Conservation (phyloP, 2,888 invertebrate species). For the Hipparchia sbordonii region DNA sequence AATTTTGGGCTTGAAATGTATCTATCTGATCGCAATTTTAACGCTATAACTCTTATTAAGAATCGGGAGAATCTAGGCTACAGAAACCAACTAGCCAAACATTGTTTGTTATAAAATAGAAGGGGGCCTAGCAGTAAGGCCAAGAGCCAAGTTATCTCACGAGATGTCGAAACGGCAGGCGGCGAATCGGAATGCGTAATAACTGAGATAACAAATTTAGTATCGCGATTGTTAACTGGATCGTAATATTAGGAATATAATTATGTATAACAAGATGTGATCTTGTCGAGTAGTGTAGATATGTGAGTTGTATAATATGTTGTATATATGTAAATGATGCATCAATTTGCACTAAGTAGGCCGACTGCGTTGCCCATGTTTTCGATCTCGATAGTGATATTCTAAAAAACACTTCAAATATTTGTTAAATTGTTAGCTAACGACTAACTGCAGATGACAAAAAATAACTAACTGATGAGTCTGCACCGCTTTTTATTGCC, state of each 20-base stretch:
- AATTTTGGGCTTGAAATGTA: conserved; percentile 3
- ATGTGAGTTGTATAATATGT: background rate
- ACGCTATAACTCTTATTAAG: background rate
- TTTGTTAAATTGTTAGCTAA: too few relatives aligned
- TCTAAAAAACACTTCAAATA: background rate
- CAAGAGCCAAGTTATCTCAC: conserved; percentile 61
- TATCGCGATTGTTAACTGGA: conserved; percentile 31
- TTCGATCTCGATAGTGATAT: background rate
- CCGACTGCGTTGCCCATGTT: background rate
- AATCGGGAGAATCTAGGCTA: conserved; percentile 35
- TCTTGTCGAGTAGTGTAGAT: background rate
- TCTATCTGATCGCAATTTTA: background rate
- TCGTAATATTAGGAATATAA: conserved; percentile 23
- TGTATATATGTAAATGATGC: background rate
- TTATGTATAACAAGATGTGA: conserved; percentile 1
- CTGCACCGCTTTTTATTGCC: too few relatives aligned
- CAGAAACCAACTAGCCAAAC: conserved; percentile 25
- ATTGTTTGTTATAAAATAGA: conserved; percentile 40
- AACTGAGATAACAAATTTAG: conserved; percentile 32
- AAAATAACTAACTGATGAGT: too few relatives aligned
- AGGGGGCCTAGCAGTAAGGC: conserved; percentile 40
- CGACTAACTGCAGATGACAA: too few relatives aligned
- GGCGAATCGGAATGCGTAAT: conserved; percentile 45
- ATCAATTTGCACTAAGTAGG: background rate
- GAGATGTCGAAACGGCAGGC: conserved; percentile 67